These are phyloP conservation scores for Psilanteris sp. DNA, from an alignment of 1,140 invertebrate species.

Conservation along the genomic window DNA sequence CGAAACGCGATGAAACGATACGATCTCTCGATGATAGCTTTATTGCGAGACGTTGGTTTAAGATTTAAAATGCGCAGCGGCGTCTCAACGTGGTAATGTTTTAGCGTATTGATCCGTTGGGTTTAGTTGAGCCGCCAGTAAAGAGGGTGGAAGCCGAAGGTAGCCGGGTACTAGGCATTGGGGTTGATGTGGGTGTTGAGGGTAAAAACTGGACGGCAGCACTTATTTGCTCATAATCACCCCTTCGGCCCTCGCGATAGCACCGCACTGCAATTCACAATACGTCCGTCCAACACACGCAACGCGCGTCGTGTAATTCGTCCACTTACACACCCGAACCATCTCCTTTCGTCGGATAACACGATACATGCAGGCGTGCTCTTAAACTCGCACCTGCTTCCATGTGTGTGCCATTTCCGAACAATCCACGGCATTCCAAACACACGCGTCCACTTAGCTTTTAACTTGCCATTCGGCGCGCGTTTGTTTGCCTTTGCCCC, in stretches of 20 bases:
- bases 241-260: conserved; percentile 65
- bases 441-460: conserved; percentile 25
- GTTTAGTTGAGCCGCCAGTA: conserved; percentile 71
- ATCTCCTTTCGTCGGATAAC: conserved; percentile 47
- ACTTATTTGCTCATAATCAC: conserved; percentile 79
- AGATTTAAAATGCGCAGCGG: conserved; percentile 69
- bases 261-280: conserved; percentile 65
- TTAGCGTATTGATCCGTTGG: conserved; percentile 79
- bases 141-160: conserved; percentile 66
- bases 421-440: conserved; percentile 7
- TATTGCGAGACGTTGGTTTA: conserved; percentile 57
- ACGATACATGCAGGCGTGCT: conserved; percentile 42
- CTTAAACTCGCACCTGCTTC: conserved; percentile 45
- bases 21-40: conserved; percentile 42
- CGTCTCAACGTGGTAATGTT: conserved; percentile 77
- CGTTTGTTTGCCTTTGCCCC: too few species aligned
- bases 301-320: conserved; percentile 38
- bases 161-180: conserved; percentile 60
- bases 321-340: conserved; percentile 25
- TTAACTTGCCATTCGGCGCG: neutral
- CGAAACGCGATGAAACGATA: conserved; percentile 8
- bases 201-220: conserved; percentile 77
- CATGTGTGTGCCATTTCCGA: conserved; percentile 15
- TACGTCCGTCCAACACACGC: conserved; percentile 34
- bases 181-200: conserved; percentile 46